These are phyloP conservation scores for Tachysurus fulvidraco DNA, from an alignment of 2,113 vertebrate genomes.

Conservation along the genomic window DNA sequence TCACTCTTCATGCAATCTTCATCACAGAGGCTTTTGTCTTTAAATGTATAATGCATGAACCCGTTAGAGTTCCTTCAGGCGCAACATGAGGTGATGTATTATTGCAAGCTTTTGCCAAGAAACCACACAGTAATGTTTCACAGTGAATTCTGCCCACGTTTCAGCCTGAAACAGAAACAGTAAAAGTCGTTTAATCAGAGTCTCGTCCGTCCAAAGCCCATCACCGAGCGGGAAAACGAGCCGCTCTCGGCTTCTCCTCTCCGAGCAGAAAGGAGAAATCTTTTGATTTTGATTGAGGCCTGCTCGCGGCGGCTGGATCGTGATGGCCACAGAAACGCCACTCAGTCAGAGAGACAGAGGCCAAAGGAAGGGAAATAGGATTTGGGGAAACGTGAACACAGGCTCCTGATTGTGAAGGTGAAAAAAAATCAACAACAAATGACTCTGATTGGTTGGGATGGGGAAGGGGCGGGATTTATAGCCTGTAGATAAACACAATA, in stretches of 20 bases:
- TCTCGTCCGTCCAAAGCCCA: neutral
- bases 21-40: neutral
- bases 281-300: slow-evolving; percentile 19
- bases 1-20: neutral
- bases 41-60: slow-evolving; percentile 11
- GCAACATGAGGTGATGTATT: neutral
- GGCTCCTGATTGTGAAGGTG: neutral
- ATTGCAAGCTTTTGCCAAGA: neutral
- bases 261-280: neutral
- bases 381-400: neutral
- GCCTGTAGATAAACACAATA: neutral
- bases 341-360: neutral
- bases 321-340: slow-evolving; percentile 3
- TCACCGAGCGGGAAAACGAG: neutral
- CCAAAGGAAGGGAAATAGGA: neutral
- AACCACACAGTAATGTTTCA: neutral
- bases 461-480: neutral
- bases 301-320: neutral
- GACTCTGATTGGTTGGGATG: neutral
- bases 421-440: neutral
- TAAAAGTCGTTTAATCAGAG: slow-evolving; percentile 10
- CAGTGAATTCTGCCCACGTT: neutral
- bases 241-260: neutral
- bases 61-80: neutral
- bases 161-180: slow-evolving; percentile 5